phyloP scores from a whole-genome alignment of 2,888 invertebrate genomes.

The Junonia oenone region DNA sequence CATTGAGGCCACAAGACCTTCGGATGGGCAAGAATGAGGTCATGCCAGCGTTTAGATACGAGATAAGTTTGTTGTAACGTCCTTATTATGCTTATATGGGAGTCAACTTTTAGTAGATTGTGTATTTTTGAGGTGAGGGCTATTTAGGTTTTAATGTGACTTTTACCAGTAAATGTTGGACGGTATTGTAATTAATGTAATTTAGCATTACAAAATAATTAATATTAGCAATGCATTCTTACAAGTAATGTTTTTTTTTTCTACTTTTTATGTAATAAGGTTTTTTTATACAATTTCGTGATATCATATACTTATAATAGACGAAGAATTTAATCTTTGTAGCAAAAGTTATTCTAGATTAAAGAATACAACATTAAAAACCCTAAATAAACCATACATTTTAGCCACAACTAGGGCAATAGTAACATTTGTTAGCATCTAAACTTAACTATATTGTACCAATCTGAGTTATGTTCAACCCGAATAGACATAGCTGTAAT shows the following conservation, averaged over 20 bases:
- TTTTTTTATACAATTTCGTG: too few species aligned
- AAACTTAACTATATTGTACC: neutral
- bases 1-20: conserved; percentile 34
- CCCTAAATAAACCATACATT: neutral
- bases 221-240: too few species aligned
- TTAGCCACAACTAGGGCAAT: too few species aligned
- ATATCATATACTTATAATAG: too few species aligned
- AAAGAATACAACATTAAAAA: too few species aligned
- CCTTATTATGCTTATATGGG: neutral
- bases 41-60: conserved; percentile 4
- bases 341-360: too few species aligned
- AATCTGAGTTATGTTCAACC: neutral
- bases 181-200: too few species aligned
- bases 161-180: too few species aligned
- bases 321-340: too few species aligned
- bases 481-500: neutral
- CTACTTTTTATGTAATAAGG: too few species aligned
- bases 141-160: neutral
- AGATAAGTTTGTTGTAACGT: conserved; percentile 2
- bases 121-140: neutral
- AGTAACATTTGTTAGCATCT: neutral
- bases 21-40: conserved; percentile 9
- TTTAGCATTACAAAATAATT: too few species aligned
- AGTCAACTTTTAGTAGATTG: neutral
- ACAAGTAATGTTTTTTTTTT: too few species aligned